Conservation (phyloP, 2,113 vertebrate species). For the Oceanites oceanicus region DNA sequence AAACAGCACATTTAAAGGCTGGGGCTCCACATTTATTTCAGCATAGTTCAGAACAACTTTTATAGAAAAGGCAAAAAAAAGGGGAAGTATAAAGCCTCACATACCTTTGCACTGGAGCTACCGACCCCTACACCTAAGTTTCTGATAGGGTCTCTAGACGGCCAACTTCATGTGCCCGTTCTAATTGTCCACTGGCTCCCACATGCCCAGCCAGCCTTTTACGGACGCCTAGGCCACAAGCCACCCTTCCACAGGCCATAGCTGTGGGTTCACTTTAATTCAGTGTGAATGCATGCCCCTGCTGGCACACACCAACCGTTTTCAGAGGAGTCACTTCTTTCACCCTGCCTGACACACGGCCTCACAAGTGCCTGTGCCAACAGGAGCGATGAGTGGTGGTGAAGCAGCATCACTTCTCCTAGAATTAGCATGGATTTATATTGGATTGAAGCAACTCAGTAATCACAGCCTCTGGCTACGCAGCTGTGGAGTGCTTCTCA, state of each 20-base stretch:
- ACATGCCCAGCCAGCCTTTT: background rate
- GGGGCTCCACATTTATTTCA: background rate
- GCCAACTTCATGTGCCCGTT: fast-evolving
- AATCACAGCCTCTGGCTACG: background rate
- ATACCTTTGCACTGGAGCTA: background rate
- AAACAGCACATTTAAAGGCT: background rate
- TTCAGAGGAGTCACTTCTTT: background rate
- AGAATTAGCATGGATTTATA: background rate
- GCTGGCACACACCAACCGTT: background rate
- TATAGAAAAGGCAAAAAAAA: background rate
- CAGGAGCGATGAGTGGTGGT: background rate
- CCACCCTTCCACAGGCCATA: background rate
- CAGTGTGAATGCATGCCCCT: background rate
- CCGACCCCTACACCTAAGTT: fast-evolving
- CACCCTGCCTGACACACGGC: too few species aligned
- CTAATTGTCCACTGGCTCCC: background rate
- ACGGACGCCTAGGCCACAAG: background rate
- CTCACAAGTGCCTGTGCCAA: background rate
- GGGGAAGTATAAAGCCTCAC: background rate
- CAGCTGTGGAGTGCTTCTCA: background rate
- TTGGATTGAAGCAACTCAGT: background rate
- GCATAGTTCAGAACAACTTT: background rate
- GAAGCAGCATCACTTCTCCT: background rate
- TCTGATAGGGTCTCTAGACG: background rate
- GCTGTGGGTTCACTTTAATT: background rate